Evolutionary conservation across 1,140 invertebrate species (phyloP).

Genomic region (Rhyacophila brunnea): DNA sequence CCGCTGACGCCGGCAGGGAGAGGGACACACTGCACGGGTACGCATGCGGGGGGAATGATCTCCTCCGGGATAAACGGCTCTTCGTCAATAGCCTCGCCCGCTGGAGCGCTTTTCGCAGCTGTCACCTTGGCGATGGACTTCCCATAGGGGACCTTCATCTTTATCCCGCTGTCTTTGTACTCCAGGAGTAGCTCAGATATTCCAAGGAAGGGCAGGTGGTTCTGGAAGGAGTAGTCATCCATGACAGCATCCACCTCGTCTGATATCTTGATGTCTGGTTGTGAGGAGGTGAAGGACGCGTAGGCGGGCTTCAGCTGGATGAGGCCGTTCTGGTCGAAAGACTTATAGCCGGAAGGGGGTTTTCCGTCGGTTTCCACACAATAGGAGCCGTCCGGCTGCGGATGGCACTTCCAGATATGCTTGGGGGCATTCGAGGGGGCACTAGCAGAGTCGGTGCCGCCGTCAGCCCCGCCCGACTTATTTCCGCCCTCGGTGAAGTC

Average conservation of each 20-base stretch:
- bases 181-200: constrained; percentile 29
- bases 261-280: constrained; percentile 13
- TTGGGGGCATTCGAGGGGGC: background rate
- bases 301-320: too few relatives aligned
- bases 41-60: constrained; percentile 36
- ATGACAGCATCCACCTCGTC: constrained; percentile 24
- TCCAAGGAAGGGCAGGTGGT: constrained; percentile 19
- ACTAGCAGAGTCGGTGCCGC: too few relatives aligned
- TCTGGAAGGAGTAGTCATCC: constrained; percentile 13
- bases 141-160: constrained; percentile 34
- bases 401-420: background rate
- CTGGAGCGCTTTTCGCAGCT: constrained; percentile 39
- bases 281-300: background rate
- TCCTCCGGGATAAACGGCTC: constrained; percentile 45
- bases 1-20: constrained; percentile 50
- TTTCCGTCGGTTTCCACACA: too few relatives aligned
- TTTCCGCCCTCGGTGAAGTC: constrained; percentile 35
- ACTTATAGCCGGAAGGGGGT: too few relatives aligned
- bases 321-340: too few relatives aligned
- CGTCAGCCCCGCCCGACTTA: too few relatives aligned
- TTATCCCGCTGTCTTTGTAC: constrained; percentile 32
- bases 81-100: constrained; percentile 49
- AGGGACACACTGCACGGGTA: constrained; percentile 54
- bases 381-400: background rate
- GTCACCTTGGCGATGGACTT: constrained; percentile 26